Evolutionary conservation across 2,797 vertebrate species (phyloP).

Genomic region (Falco naumanni): DNA sequence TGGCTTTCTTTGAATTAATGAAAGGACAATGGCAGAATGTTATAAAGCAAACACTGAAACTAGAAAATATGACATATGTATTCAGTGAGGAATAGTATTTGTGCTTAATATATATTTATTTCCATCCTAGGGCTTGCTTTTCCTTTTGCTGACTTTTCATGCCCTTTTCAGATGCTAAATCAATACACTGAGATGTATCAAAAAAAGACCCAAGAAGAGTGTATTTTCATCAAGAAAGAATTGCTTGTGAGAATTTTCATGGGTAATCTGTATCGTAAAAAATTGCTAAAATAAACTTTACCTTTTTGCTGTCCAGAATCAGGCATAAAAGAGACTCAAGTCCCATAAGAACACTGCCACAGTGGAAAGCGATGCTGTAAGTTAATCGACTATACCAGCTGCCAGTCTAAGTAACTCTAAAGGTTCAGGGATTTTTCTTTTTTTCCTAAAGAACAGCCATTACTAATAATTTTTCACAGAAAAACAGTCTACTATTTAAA

Average conservation of each 20-base stretch:
- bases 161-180: background rate
- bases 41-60: background rate
- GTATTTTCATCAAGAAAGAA: background rate
- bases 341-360: background rate
- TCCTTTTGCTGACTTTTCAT: background rate
- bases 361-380: accelerated
- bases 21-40: background rate
- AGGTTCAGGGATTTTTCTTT: background rate
- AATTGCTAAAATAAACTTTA: background rate
- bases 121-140: background rate
- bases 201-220: background rate
- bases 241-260: background rate
- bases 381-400: background rate
- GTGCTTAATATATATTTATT: background rate
- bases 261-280: background rate
- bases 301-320: background rate
- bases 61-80: background rate
- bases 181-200: background rate
- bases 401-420: background rate
- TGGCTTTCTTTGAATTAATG: background rate
- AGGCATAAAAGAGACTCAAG: background rate
- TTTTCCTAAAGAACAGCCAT: background rate
- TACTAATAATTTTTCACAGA: background rate
- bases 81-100: background rate
- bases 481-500: background rate